These are phyloP conservation scores for Burhinus oedicnemus DNA, from an alignment of 2,113 vertebrate species.

Conservation along the genomic window DNA sequence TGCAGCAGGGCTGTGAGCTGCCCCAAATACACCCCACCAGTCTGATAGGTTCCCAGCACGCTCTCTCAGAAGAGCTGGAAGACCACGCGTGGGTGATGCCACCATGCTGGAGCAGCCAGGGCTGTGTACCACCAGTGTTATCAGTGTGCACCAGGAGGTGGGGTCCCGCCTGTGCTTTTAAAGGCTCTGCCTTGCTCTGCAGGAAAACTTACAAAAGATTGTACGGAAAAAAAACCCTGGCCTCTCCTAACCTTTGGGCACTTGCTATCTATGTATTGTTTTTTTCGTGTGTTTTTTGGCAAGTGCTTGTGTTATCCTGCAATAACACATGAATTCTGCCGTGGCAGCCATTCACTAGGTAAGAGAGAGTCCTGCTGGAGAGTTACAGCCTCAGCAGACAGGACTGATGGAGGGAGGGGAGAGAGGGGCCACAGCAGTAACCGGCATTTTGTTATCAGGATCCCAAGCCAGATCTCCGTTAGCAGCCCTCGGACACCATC, in stretches of 20 bases:
- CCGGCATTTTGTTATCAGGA: background rate
- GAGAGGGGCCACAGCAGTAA: background rate
- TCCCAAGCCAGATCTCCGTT: background rate
- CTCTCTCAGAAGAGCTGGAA: background rate
- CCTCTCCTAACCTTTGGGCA: background rate
- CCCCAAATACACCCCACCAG: background rate
- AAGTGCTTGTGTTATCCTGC: background rate
- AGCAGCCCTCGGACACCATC: background rate
- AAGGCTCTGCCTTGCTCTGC: background rate
- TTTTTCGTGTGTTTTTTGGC: background rate
- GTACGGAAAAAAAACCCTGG: background rate
- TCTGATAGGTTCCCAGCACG: background rate
- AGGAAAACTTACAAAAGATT: background rate
- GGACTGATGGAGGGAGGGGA: background rate
- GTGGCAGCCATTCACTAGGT: background rate
- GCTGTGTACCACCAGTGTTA: background rate
- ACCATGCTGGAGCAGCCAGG: accelerated
- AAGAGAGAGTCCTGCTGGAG: background rate
- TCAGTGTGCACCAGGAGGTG: accelerated
- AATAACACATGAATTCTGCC: background rate
- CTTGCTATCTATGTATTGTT: background rate
- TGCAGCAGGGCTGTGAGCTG: background rate
- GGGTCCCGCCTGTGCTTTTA: background rate
- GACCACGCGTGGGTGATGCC: background rate
- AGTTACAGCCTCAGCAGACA: background rate